Percentiles rank a stretch among this genome's conserved stretches.
These are phyloP conservation scores for Icerya purchasi DNA, from an alignment of 2,888 invertebrate species.

Conservation along the genomic window DNA sequence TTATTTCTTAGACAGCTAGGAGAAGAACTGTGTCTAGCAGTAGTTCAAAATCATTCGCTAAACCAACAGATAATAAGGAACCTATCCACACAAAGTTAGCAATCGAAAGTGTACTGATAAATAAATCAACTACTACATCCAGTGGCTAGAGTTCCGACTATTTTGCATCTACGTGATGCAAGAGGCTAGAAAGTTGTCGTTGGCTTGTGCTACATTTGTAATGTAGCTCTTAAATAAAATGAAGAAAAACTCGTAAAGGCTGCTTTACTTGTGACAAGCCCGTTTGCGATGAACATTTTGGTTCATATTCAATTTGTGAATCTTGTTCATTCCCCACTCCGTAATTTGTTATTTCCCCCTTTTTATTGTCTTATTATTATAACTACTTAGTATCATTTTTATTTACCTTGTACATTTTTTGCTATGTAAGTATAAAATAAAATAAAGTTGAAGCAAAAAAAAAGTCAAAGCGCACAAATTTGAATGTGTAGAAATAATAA, in stretches of 20 bases:
- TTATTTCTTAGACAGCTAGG: neutral
- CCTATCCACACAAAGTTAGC: neutral
- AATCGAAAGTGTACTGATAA: too few relatives aligned
- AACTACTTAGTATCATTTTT: neutral
- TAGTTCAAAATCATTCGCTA: neutral
- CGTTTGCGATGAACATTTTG: neutral
- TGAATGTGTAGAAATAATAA: too few relatives aligned
- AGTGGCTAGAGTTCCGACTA: neutral
- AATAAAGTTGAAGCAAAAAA: neutral
- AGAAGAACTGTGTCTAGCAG: neutral
- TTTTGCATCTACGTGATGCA: neutral
- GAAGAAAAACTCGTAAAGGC: too few relatives aligned
- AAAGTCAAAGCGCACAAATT: too few relatives aligned
- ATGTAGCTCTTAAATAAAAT: too few relatives aligned
- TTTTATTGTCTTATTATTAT: neutral
- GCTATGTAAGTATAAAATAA: neutral
- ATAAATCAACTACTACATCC: too few relatives aligned
- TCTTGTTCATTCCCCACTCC: neutral
- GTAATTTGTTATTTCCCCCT: neutral
- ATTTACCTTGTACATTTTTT: neutral
- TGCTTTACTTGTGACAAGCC: neutral
- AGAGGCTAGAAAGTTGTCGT: neutral
- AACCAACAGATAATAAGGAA: neutral
- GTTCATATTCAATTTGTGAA: neutral
- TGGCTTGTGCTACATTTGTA: neutral